These are phyloP conservation scores for Pluvianellus socialis DNA, from an alignment of 2,113 vertebrate species.

Conservation along the genomic window DNA sequence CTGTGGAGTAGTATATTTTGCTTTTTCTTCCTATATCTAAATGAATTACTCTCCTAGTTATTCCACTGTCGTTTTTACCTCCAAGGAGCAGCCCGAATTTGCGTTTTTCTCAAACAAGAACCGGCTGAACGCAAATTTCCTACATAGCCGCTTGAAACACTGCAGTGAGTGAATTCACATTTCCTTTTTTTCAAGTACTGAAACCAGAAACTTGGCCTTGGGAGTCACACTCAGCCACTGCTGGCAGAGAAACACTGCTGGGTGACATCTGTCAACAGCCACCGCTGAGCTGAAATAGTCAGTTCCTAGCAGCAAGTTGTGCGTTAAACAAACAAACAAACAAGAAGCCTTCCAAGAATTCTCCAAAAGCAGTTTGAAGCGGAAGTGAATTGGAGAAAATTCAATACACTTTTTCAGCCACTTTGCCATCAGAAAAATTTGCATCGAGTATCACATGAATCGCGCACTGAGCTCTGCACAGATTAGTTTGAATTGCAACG, in stretches of 20 bases:
- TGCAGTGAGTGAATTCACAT: not conserved
- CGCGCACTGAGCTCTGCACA: not conserved
- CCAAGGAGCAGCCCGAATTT: not conserved
- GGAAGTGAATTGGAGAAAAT: not conserved
- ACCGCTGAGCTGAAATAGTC: not conserved
- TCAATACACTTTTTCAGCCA: not conserved
- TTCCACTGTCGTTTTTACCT: not conserved
- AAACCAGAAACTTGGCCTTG: conserved; percentile 16
- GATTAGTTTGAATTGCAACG: not conserved
- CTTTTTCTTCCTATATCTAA: not conserved
- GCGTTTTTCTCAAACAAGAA: not conserved
- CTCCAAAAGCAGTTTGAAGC: not conserved
- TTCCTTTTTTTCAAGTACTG: not conserved
- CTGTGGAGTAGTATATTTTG: not conserved
- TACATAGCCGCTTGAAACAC: not conserved
- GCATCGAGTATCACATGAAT: not conserved
- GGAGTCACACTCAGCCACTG: not conserved
- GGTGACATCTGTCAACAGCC: conserved; percentile 46
- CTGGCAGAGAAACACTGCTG: conserved; percentile 39
- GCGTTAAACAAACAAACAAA: not conserved
- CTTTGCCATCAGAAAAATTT: not conserved
- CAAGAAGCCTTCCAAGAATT: not conserved
- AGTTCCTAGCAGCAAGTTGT: not conserved
- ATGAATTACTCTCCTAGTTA: not conserved
- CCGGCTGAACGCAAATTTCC: not conserved